These are phyloP conservation scores for Agonopterix arenella DNA, from an alignment of 2,888 invertebrate genomes.

Conservation along the genomic window DNA sequence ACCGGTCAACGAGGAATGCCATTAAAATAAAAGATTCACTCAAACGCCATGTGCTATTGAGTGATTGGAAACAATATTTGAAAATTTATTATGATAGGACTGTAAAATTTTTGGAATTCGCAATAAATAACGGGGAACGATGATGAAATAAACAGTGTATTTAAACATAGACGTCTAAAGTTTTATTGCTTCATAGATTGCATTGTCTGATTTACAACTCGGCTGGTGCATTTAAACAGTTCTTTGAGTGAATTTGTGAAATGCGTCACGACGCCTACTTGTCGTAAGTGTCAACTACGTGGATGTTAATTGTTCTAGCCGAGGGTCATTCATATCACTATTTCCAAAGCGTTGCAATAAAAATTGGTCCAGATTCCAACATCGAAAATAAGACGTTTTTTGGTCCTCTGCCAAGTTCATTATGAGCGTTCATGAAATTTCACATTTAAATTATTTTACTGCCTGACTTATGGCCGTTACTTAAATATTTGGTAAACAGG, in stretches of 20 bases:
- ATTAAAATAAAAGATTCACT: conserved; percentile 43
- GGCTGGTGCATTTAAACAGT: neutral
- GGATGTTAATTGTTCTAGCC: conserved; percentile 33
- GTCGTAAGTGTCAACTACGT: conserved; percentile 7
- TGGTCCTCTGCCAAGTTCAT: conserved; percentile 76
- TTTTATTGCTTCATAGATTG: conserved; percentile 18
- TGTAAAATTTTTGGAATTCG: conserved; percentile 54
- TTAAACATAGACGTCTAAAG: conserved; percentile 12
- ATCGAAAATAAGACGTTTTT: conserved; percentile 77
- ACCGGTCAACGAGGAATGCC: conserved; percentile 43
- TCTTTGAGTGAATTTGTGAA: neutral
- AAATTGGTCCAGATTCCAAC: conserved; percentile 75
- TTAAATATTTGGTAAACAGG: conserved; percentile 77
- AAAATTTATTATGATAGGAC: conserved; percentile 37
- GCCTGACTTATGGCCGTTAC: conserved; percentile 76
- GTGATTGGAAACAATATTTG: conserved; percentile 34
- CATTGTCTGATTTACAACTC: conserved; percentile 34
- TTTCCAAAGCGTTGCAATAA: conserved; percentile 72
- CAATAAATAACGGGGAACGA: conserved; percentile 49
- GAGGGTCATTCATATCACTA: conserved; percentile 50
- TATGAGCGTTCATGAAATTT: conserved; percentile 77
- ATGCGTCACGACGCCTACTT: neutral
- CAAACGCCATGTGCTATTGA: conserved; percentile 50
- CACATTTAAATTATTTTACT: conserved; percentile 78
- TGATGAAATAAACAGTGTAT: conserved; percentile 43